phyloP scores from a whole-genome alignment of 2,113 vertebrate genomes.

The Dasyurus viverrinus region DNA sequence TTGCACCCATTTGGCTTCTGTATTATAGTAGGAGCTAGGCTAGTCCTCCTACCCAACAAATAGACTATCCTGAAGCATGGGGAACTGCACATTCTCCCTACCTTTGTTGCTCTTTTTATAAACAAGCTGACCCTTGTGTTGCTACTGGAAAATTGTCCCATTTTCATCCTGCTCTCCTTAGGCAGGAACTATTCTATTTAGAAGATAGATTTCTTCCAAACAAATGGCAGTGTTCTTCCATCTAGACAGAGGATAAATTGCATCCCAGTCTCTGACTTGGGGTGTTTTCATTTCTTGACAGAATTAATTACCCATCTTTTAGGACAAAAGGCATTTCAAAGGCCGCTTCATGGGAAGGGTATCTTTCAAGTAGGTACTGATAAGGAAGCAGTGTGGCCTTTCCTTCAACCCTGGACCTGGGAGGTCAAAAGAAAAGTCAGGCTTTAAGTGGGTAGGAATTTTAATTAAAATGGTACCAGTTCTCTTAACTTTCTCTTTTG shows the following conservation, averaged over 20 bases:
- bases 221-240: background rate
- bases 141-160: background rate
- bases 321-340: background rate
- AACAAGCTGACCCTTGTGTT: background rate
- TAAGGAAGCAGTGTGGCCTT: background rate
- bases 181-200: background rate
- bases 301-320: background rate
- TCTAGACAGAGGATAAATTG: background rate
- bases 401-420: background rate
- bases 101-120: background rate
- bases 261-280: background rate
- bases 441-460: background rate
- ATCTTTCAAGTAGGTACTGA: background rate
- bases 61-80: background rate
- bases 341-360: background rate
- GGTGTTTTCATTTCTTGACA: background rate
- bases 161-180: background rate
- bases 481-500: background rate
- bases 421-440: background rate
- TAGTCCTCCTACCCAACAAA: background rate
- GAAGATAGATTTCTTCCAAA: background rate
- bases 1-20: background rate
- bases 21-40: background rate
- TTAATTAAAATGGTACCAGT: background rate
- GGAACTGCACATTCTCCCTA: background rate